Evolutionary conservation across 1,140 invertebrate genomes (phyloP), one percentile per base, ranked within the genome.

Genomic region (Magallana ariakensis): DNA sequence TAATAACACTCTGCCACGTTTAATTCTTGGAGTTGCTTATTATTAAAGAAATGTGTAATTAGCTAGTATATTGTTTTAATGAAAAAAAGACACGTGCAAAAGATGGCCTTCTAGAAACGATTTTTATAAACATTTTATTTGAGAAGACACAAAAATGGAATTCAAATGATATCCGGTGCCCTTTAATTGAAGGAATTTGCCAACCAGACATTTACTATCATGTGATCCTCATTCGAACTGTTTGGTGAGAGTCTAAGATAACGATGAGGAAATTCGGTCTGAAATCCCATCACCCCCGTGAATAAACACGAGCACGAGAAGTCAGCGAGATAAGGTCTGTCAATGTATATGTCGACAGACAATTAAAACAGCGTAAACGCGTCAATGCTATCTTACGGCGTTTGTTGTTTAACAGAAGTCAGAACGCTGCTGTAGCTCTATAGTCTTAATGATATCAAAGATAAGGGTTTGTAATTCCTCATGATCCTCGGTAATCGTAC

Each of bases 401-500:
- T 75, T 75, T 33, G 22, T 75, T 26, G 22, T 19, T 8, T 19
- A n/a, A 62, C 58, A 16, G 16, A 33, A 75, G 33, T 75, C 19
- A 75, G 66, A 33, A 75, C 33, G 33, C 22, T 75, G 13, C 22
- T 26, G 33, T 26, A 75, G 15, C 19, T 46, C 11, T 26, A 75
- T 19, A 33, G 11, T 26, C 33, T 75, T 75, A 75, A 75, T 75
- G 66, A 75, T 75, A 75, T 75, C 66, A 75, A 26, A 75, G 22
- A 75, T 75, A 16, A 26, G 22, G 13, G 33, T 46, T 46, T 46
- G 33, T 46, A 46, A 46, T 46, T 46, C 33, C 5, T 46, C 33
- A 46, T 46, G 33, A 46, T 46, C 33, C 33, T 46, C 33, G 33
- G 33, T 46, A 46, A 46, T 46, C 33, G 33, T 46, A 46, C 33